Conservation (phyloP, 2,888 invertebrate genomes). For the Coenonympha glycerion region DNA sequence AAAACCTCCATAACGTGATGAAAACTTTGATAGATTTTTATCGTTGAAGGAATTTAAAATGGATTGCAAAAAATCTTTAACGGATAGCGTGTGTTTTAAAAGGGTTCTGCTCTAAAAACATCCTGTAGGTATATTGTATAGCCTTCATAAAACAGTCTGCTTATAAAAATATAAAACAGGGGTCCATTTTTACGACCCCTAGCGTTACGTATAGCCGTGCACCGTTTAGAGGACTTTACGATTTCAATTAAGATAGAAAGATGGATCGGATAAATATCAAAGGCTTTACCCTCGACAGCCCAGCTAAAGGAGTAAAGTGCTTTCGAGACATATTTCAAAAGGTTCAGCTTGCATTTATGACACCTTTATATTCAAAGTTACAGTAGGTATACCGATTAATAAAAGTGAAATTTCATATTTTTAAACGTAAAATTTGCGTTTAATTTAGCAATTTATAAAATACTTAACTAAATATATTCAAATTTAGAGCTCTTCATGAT, state of each 20-base stretch:
- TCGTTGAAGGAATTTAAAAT: neutral
- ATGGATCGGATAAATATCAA: slow-evolving; percentile 31
- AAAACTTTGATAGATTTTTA: too few relatives aligned
- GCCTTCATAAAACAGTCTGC: slow-evolving; percentile 3
- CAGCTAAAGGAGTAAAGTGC: slow-evolving; percentile 16
- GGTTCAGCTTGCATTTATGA: too few relatives aligned
- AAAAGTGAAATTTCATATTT: too few relatives aligned
- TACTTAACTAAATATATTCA: too few relatives aligned
- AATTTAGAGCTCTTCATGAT: too few relatives aligned
- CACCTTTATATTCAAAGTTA: too few relatives aligned
- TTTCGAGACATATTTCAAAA: slow-evolving; percentile 1
- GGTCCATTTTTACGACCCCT: slow-evolving; percentile 5
- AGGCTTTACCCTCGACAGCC: slow-evolving; percentile 24
- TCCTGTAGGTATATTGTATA: neutral
- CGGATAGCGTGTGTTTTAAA: neutral
- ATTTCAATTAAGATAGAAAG: slow-evolving; percentile 34
- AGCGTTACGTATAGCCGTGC: slow-evolving; percentile 1
- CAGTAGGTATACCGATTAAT: too few relatives aligned
- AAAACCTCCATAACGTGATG: too few relatives aligned
- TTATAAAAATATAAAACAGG: slow-evolving; percentile 9
- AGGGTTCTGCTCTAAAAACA: neutral
- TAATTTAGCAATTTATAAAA: too few relatives aligned
- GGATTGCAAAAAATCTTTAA: neutral
- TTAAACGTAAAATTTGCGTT: too few relatives aligned
- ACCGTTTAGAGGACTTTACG: slow-evolving; percentile 22